Base-by-base conservation (phyloP, 2,888 invertebrate species). In the Spisula solida region DNA sequence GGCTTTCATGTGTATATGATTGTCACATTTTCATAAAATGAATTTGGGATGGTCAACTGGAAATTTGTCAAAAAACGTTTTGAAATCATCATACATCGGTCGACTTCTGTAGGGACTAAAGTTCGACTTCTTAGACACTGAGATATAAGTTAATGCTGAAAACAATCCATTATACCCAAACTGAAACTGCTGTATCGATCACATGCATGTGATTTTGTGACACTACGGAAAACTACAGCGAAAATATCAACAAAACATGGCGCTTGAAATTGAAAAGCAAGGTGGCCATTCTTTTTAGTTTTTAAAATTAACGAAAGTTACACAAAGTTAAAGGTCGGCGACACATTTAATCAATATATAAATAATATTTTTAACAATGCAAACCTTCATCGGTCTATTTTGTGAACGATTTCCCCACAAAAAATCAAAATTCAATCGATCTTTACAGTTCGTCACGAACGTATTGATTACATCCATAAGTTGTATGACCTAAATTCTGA, bases 391-490 rank as follows among this genome's bases (percentile, higher is more conserved):
- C 78, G 51, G 83, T 90, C 88, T 88, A 41, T 81, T 90, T 88
- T 91, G 86, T 78, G 81, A 75, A 47, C 82, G 60, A 86, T 86
- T 89, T 79, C 91, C 94, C 95, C 95, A 95, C 94, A 95, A 92
- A 94, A 95, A 95, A 85, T 95, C 94, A 88, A 95, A 93, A 92
- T 93, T 95, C 60, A 95, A 89, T 79, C 92, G 93, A 93, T 93
- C 94, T 89, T 93, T 93, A 90, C 95, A 95, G 86, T 93, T 94
- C 81, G 94, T 94, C 88, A 95, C 93, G 88, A 95, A 94, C 90
- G 95, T 93, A 89, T 94, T 92, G 88, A 95, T 92, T 84, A 93
- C 94, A 93, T 95, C 95, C 95, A 95, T 85, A 95, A 92, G 92
- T 41, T 85, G n/a, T 79, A 47, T 90, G 82, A 90, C 85, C 82